These are phyloP conservation scores for Agapornis canus DNA, from an alignment of 2,797 vertebrate species.

Conservation along the genomic window DNA sequence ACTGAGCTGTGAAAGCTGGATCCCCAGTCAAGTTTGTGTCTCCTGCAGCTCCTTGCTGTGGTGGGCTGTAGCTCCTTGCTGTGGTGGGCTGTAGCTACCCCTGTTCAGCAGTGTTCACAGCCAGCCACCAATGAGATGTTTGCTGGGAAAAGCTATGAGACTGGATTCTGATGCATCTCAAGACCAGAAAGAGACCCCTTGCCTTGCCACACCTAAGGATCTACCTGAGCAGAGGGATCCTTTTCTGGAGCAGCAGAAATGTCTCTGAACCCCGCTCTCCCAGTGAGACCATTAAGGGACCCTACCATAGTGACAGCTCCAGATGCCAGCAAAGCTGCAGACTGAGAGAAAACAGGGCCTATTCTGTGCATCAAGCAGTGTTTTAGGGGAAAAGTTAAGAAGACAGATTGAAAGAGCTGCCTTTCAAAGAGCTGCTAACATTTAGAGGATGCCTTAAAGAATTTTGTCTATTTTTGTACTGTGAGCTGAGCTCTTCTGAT, in stretches of 20 bases:
- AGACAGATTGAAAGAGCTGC: neutral
- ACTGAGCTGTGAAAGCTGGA: neutral
- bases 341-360: neutral
- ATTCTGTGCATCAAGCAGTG: neutral
- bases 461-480: conserved; percentile 7
- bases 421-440: neutral
- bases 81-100: neutral
- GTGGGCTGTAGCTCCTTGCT: neutral
- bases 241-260: neutral
- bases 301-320: neutral
- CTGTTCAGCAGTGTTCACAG: neutral
- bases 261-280: neutral
- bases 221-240: neutral
- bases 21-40: neutral
- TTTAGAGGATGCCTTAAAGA: conserved; percentile 8
- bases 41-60: neutral
- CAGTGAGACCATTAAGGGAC: neutral
- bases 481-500: neutral
- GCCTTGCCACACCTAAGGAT: neutral
- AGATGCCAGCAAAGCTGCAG: neutral
- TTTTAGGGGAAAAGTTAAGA: neutral
- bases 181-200: neutral
- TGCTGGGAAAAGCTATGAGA: neutral
- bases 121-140: neutral
- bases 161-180: neutral